Evolutionary conservation across 1,140 invertebrate species (phyloP), one percentile per base, ranked within the genome.

Genomic region (Drosophila tristis): DNA sequence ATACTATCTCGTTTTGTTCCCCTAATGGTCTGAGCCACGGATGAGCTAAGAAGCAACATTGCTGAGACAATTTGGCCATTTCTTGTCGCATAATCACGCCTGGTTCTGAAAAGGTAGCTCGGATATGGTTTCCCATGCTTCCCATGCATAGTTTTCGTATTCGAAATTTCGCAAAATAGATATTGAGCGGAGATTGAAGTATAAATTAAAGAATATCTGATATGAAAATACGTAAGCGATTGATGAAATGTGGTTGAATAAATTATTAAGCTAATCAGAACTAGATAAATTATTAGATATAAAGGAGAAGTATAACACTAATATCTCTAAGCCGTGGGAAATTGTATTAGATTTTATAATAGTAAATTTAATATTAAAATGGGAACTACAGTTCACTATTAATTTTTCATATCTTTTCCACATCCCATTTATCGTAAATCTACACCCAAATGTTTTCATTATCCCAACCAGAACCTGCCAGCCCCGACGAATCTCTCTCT

Each of bases 11-110:
- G 61, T 54, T 78, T 55, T 56, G 49, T 61, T 66, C 48, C 2
- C 39, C 35, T 71, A 70, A 71, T 70, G 67, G 39, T 70, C 67
- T 71, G 53, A 71, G 67, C 53, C 57, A 50, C 65, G 64, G 67
- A 70, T 71, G 51, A 71, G 67, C 67, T 39, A 45, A 25, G 50
- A 45, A 71, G n/a, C 39, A 4, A 59, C 53, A 58, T 59, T 57
- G 20, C 43, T 6, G 59, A 56, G 47, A 65, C 71, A 64, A 29
- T 48, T 74, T 66, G 60, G 53, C 60, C 72, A 74, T 59, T 74
- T 74, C 29, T 59, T 58, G 72, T 66, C 61, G 48, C 53, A 45
- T 31, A 63, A 74, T 74, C 71, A 74, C 71, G 70, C 71, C 71
- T 29, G 53, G n/a, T 35, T 48, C 25, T 13, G 53, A 9, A 70